Percentiles rank a stretch among this genome's conserved stretches.
These are phyloP conservation scores for Sinocyclocheilus maitianheensis DNA, from an alignment of 2,113 vertebrate genomes.

Conservation along the genomic window DNA sequence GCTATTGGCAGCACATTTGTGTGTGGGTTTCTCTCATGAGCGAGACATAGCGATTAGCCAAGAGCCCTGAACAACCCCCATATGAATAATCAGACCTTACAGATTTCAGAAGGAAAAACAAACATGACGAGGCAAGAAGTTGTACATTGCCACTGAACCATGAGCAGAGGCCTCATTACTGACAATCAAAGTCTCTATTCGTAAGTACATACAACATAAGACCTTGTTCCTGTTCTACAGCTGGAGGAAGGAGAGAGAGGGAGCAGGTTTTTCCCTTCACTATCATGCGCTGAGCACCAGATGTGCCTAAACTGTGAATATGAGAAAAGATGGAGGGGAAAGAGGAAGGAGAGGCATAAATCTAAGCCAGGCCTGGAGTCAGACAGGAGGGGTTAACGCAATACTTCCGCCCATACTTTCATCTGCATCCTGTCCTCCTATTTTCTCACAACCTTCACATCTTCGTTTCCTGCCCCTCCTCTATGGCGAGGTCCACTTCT, in stretches of 20 bases:
- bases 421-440: constrained; percentile 46
- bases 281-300: constrained; percentile 14
- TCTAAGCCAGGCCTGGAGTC: constrained; percentile 50
- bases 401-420: constrained; percentile 55
- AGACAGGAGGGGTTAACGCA: constrained; percentile 60
- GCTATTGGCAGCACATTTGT: neutral
- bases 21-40: constrained; percentile 9
- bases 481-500: neutral
- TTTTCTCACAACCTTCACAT: neutral
- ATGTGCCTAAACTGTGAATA: constrained; percentile 35
- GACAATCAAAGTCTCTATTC: constrained; percentile 44
- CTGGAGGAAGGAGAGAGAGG: constrained; percentile 40
- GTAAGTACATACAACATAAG: constrained; percentile 8
- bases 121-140: constrained; percentile 53
- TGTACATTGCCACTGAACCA: constrained; percentile 49
- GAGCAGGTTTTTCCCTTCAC: constrained; percentile 5
- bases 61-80: constrained; percentile 41
- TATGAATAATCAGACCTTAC: constrained; percentile 61
- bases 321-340: constrained; percentile 14
- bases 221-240: constrained; percentile 7
- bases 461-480: too few species aligned
- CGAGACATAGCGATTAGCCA: too few species aligned
- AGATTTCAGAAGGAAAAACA: constrained; percentile 57
- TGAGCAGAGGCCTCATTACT: constrained; percentile 28
- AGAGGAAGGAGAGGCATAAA: constrained; percentile 54